Percentiles rank a stretch among this genome's conserved stretches.
These are phyloP conservation scores for Diaphora mendica DNA, from an alignment of 2,888 invertebrate species.

Conservation along the genomic window DNA sequence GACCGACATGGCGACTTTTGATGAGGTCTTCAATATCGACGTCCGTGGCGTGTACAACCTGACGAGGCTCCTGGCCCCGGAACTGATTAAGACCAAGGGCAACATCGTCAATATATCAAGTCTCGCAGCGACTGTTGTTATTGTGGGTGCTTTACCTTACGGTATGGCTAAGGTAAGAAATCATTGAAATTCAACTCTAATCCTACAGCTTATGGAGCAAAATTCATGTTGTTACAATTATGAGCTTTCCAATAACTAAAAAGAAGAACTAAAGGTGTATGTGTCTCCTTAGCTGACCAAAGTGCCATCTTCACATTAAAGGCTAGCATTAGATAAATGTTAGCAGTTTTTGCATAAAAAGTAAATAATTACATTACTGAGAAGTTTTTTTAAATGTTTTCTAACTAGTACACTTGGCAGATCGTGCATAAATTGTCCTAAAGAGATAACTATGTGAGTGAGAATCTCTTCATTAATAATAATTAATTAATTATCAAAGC, in stretches of 20 bases:
- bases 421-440: too few relatives aligned
- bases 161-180: slow-evolving; percentile 91
- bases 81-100: slow-evolving; percentile 87
- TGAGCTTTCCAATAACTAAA: neutral
- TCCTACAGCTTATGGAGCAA: neutral
- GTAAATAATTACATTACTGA: too few relatives aligned
- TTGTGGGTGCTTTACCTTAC: slow-evolving; percentile 93
- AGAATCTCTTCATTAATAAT: too few relatives aligned
- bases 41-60: slow-evolving; percentile 87
- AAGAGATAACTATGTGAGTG: too few relatives aligned
- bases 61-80: slow-evolving; percentile 89
- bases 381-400: neutral
- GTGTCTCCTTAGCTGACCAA: too few relatives aligned
- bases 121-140: slow-evolving; percentile 88
- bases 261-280: neutral
- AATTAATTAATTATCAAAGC: too few relatives aligned
- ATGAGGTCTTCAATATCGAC: slow-evolving; percentile 87
- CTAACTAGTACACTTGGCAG: too few relatives aligned
- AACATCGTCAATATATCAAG: slow-evolving; percentile 91
- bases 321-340: too few relatives aligned
- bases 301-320: too few relatives aligned
- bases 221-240: neutral
- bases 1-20: slow-evolving; percentile 53
- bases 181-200: neutral
- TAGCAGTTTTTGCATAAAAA: too few relatives aligned